Evolutionary conservation across 2,113 vertebrate genomes (phyloP), one percentile per base, ranked within the genome.

Genomic region (Agelaius phoeniceus): DNA sequence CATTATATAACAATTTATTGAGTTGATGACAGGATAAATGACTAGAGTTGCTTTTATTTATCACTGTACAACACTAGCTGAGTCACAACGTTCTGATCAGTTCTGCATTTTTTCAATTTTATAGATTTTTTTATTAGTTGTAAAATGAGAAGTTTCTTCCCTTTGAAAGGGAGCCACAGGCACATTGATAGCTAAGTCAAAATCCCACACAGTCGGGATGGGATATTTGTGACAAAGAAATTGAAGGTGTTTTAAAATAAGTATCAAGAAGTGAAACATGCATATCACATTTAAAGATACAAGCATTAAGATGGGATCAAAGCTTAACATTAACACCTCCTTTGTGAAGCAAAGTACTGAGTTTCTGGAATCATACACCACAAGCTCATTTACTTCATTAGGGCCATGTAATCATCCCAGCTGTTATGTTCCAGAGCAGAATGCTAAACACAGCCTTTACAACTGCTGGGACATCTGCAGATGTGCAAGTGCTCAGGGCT

Each of bases 141-240:
- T 46, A 89, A 94, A 82, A 39, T 33, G 3, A 75, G 23, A 68
- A 48, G 15, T 43, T 83, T 71, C 16, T 71, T 74, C 54, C 43
- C 43, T 59, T 91, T 72, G 21, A 87, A 81, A 89, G 27, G 7
- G 39, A 85, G 26, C 11, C 48, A 75, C 23, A 66, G 44, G 33
- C 65, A 51, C n/a, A 39, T 1, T 43, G 52, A 68, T 31, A 81
- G 33, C 12, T 52, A 89, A 77, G 71, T 22, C 57, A 81, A 87
- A 86, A 41, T 13, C 6, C 20, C 15, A 55, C 2, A 3, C 5
- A 69, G 37, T 12, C 0, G 0, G 48, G 24, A 20, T 27, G 62
- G 30, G 33, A 39, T 33, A 7, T 30, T 39, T 31, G 9, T 54
- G 35, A 51, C 55, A 87, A 74, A 51, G 23, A 78, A 81, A 78